Evolutionary conservation across 2,797 vertebrate genomes (phyloP).

Genomic region (Poecile montanus): DNA sequence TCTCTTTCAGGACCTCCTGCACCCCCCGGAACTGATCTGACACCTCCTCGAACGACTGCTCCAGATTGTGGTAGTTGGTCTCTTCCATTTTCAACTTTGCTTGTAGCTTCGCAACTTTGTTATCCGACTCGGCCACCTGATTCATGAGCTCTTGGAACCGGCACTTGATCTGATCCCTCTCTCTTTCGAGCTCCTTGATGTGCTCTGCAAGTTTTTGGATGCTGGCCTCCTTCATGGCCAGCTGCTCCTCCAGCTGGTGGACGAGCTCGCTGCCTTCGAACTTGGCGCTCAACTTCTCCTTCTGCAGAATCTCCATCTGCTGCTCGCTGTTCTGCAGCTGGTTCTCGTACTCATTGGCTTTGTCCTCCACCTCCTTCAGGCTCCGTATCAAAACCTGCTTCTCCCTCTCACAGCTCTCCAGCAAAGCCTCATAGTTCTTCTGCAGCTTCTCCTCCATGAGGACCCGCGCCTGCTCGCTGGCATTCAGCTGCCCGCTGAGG

Average conservation of each 20-base stretch:
- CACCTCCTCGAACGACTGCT: constrained; percentile 84
- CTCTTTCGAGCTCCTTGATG: constrained; percentile 85
- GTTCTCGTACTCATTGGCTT: constrained; percentile 82
- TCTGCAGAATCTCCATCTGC: constrained; percentile 87
- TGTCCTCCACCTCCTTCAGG: constrained; percentile 86
- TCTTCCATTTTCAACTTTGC: constrained; percentile 84
- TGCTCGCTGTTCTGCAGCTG: constrained; percentile 85
- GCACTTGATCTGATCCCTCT: constrained; percentile 85
- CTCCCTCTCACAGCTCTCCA: constrained; percentile 89
- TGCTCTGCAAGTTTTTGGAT: constrained; percentile 85
- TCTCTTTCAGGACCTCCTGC: constrained; percentile 85
- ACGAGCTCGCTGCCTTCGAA: constrained; percentile 82
- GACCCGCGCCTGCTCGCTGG: constrained; percentile 86
- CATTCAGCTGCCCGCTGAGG: constrained; percentile 83
- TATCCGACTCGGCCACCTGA: constrained; percentile 85
- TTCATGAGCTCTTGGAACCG: constrained; percentile 91
- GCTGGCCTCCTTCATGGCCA: constrained; percentile 81
- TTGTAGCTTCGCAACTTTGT: constrained; percentile 86
- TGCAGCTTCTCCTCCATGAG: constrained; percentile 90
- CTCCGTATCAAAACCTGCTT: constrained; percentile 84
- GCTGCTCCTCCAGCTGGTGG: constrained; percentile 86
- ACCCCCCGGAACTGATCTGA: constrained; percentile 87
- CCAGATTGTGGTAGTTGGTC: constrained; percentile 85
- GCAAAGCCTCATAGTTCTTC: constrained; percentile 83
- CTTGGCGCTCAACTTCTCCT: constrained; percentile 81